Conservation (phyloP, 2,888 invertebrate genomes). For the Cancer borealis region DNA sequence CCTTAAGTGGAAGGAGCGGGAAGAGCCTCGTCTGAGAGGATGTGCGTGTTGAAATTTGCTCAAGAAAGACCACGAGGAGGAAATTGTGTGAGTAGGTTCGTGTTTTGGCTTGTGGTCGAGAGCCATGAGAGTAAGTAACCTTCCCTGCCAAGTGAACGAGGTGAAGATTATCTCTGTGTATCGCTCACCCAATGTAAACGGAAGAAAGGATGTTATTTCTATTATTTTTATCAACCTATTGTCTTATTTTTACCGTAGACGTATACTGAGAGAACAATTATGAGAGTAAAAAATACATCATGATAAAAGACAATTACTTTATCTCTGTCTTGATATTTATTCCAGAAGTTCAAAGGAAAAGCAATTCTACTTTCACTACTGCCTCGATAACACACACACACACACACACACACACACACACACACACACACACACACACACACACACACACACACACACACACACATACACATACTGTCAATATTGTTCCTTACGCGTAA, state of each 20-base stretch:
- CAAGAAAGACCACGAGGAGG: conserved; percentile 41
- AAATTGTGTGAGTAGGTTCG: conserved; percentile 5
- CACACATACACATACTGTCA: too few relatives aligned
- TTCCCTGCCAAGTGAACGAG: conserved; percentile 22
- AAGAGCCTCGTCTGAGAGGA: conserved; percentile 47
- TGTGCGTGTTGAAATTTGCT: conserved; percentile 42
- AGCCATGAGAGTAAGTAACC: background rate
- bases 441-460: too few relatives aligned
- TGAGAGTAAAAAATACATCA: too few relatives aligned
- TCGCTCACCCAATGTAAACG: background rate
- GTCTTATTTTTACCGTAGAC: background rate
- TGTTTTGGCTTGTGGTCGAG: conserved; percentile 24
- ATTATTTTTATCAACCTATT: background rate
- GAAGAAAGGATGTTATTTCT: background rate
- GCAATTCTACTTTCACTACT: background rate
- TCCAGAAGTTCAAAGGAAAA: background rate
- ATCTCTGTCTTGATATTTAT: background rate
- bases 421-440: too few relatives aligned
- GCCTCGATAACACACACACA: background rate
- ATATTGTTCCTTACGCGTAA: background rate
- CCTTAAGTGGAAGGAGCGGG: conserved; percentile 42
- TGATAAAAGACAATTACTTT: background rate
- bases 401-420: too few relatives aligned
- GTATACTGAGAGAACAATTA: too few relatives aligned
- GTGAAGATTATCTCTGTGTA: background rate